Base-by-base conservation (phyloP, 2,113 vertebrate genomes). In the Lasiurus borealis region DNA sequence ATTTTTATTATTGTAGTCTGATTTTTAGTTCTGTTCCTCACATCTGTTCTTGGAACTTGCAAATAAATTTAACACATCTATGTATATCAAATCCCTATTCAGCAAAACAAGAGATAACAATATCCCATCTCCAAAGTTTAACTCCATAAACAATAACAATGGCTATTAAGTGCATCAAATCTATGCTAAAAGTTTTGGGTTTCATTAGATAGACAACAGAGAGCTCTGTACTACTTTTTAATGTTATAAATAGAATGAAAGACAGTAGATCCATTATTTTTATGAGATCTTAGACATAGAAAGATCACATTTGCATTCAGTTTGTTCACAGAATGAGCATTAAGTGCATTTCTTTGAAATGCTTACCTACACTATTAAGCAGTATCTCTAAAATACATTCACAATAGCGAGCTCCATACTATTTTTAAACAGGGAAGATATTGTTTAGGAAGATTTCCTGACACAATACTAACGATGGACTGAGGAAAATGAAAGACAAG, bases 101-200 rank as follows among this genome's bases (percentile, higher is more conserved):
- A 76, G 5, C 7, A 90, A 96, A 89, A 57, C 29, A 93, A 73
- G 12, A 93, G 52, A 64, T 50, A 78, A n/a, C 5, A 40, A 75
- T 25, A 71, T 0, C 19, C 34, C n/a, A 75, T 78, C 2, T 85
- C 13, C 36, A 80, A 94, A 2, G 12, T 7, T 84, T 36, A 25
- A 5, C 64, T 59, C 52, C 19, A 88, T 52, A 88, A 66, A 83
- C 54, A 31, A 89, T 88, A 72, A 62, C 4, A 68, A 23, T 3
- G 12, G 44, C 10, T 54, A 23, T 68, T 62, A 50, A 18, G n/a
- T 62, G 18, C 11, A 78, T 88, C 62, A 57, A 44, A 85, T 72
- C 11, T 4, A 78, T 75, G 15, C 19, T 62, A 78, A 88, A 82
- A 31, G 4, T 8, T 57, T 77, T 40, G 23, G 1, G 75, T 62